Conservation (phyloP, 2,888 invertebrate species). For the Pyrocoelia pectoralis region DNA sequence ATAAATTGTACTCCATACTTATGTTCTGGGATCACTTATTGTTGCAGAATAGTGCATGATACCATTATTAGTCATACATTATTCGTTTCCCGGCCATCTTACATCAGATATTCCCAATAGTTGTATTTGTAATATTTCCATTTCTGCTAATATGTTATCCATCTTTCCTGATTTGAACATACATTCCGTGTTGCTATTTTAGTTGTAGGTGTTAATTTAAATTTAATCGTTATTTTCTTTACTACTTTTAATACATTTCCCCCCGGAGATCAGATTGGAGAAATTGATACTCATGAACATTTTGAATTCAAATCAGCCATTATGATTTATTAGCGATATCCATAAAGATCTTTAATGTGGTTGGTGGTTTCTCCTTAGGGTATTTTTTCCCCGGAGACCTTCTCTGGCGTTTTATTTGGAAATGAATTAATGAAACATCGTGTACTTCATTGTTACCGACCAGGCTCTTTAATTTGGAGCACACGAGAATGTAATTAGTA, state of each 20-base stretch:
- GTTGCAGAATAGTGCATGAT: slow-evolving; percentile 16
- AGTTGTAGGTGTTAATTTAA: not conserved
- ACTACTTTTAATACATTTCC: slow-evolving; percentile 5
- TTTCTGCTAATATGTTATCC: slow-evolving; percentile 18
- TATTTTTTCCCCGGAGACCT: too few species aligned
- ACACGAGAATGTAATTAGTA: too few species aligned
- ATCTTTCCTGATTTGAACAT: slow-evolving; percentile 21
- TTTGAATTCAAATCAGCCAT: slow-evolving; percentile 7
- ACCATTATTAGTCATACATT: slow-evolving; percentile 9
- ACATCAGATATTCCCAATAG: slow-evolving; percentile 27
- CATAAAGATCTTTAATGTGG: too few species aligned
- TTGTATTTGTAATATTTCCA: slow-evolving; percentile 17
- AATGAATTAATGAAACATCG: too few species aligned
- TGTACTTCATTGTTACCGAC: too few species aligned
- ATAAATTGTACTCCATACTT: slow-evolving; percentile 24
- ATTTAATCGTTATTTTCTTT: not conserved
- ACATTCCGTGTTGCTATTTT: slow-evolving; percentile 22
- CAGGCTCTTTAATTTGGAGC: too few species aligned
- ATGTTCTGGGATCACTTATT: slow-evolving; percentile 17
- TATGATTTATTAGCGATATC: slow-evolving; percentile 4
- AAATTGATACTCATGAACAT: not conserved
- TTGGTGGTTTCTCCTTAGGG: too few species aligned
- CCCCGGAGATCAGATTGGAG: not conserved
- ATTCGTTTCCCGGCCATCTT: slow-evolving; percentile 21
- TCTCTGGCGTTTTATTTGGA: too few species aligned